Base-by-base conservation (phyloP, 2,797 vertebrate species). In the Gobio occitaniae region DNA sequence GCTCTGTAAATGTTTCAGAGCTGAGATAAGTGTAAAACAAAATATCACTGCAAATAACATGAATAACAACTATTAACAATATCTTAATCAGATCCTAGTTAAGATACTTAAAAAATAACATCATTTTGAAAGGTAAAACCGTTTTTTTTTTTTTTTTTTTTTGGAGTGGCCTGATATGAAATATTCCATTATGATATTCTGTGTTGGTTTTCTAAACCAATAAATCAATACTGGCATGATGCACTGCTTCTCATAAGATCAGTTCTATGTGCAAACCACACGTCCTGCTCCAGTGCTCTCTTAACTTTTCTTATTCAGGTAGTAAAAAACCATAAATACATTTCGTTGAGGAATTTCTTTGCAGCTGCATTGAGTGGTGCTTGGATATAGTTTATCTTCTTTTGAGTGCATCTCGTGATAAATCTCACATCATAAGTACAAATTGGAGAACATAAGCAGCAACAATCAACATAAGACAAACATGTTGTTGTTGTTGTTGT, bases 41-140 rank as follows among this genome's bases (percentile, higher is more conserved):
- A 38, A 71, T 78, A 44, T 48, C 52, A 63, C 52, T 50, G 59
- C 41, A 77, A 50, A 77, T 52, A 52, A 52, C 52, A 8, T 54
- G 17, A 54, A 54, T 25, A 25, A 61, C 2, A 61, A 61, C 59
- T 25, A 61, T 25, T 61, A 25, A 56, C 3, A 21, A 47, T 47
- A 72, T 36, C 54, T 71, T 16, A 72, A 71, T 59, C 16, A 21
- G 16, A 59, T 71, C 11, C 3, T 2, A 54, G 72, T 56, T 44
- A 71, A 47, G n/a, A 68, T 19, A 61, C 29, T 59, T 41, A 47
- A 59, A 0, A 29, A 41, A 70, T 44, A 19, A 56, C 17, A 44
- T 32, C 4, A 10, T 69, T 32, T 72, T 29, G 44, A 38, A 80
- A 69, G 12, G 4, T 15, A 17, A 54, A 29, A 47, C 0, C 6